A percentile compares a stretch with the other conserved stretches of the same genome.
phyloP scores from a whole-genome alignment of 1,140 invertebrate species.

The Drosophila navojoa region DNA sequence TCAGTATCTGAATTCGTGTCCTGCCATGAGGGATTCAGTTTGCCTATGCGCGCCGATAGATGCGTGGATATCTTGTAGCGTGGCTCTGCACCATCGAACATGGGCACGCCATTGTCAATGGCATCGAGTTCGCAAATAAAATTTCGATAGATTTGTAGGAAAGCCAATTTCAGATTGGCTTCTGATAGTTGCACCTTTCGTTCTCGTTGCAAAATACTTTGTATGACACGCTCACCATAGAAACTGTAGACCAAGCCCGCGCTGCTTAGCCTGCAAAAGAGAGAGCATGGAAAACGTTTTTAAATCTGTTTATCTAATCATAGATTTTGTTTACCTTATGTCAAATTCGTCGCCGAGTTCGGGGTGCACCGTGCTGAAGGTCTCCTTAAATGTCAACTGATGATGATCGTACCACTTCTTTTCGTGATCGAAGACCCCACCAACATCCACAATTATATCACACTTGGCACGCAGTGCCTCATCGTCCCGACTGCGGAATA shows the following conservation, averaged over 20 bases:
- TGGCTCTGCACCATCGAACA: slow-evolving; percentile 88
- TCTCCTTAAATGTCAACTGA: slow-evolving; percentile 89
- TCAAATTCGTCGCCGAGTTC: slow-evolving; percentile 85
- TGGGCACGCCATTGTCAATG: slow-evolving; percentile 97
- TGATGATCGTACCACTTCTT: slow-evolving; percentile 97
- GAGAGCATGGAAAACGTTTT: too few relatives aligned
- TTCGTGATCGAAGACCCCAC: slow-evolving; percentile 92
- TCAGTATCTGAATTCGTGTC: slow-evolving; percentile 85
- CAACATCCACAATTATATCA: slow-evolving; percentile 98
- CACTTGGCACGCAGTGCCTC: slow-evolving; percentile 90
- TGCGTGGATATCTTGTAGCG: slow-evolving; percentile 92
- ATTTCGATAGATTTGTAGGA: slow-evolving; percentile 93
- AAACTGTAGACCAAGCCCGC: slow-evolving; percentile 97
- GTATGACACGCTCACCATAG: slow-evolving; percentile 93
- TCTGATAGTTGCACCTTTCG: slow-evolving; percentile 81
- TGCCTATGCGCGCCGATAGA: slow-evolving; percentile 89
- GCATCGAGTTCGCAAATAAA: slow-evolving; percentile 98
- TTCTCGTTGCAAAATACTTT: slow-evolving; percentile 84
- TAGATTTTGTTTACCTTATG: slow-evolving; percentile 83
- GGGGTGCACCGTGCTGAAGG: slow-evolving; percentile 85
- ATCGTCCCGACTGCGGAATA: slow-evolving; percentile 89
- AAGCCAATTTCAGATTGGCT: slow-evolving; percentile 87
- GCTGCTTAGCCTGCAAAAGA: slow-evolving; percentile 91
- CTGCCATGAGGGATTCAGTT: slow-evolving; percentile 96
- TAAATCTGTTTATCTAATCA: neutral